Conservation (phyloP, 37 sponge, comb jelly and placozoan genomes). For the Ianthella basta region DNA sequence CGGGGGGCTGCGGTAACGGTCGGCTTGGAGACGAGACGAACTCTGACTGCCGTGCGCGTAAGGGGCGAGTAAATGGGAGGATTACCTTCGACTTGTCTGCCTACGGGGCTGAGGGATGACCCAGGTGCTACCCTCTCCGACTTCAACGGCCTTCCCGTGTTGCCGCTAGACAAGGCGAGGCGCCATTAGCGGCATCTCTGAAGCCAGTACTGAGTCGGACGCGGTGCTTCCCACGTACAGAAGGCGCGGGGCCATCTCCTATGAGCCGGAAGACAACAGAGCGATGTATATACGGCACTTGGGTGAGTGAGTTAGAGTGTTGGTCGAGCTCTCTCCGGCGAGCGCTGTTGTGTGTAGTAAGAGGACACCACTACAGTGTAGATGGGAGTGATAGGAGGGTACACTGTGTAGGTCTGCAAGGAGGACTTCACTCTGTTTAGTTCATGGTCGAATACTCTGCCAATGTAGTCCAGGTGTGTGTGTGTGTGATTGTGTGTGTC, state of each 20-base stretch:
- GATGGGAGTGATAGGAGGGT: background rate
- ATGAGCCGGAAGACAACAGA: conserved; percentile 43
- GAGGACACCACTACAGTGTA: too few relatives aligned
- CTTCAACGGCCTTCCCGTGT: conserved; percentile 18
- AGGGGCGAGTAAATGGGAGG: too few relatives aligned
- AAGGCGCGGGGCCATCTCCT: conserved; percentile 63
- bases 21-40: too few relatives aligned
- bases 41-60: too few relatives aligned
- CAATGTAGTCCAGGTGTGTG: conserved; percentile 32
- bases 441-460: conserved; percentile 33
- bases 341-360: too few relatives aligned
- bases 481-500: background rate
- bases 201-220: background rate
- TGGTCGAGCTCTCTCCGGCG: too few relatives aligned
- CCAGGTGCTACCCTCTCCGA: background rate
- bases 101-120: background rate
- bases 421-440: background rate
- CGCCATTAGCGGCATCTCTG: conserved; percentile 37
- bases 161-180: conserved; percentile 49
- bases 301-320: too few relatives aligned
- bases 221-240: background rate
- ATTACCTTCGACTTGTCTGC: background rate
- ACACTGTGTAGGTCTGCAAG: background rate
- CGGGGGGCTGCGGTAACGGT: too few relatives aligned
- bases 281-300: conserved; percentile 66